These are phyloP conservation scores for Poeciliopsis gracilis DNA, from an alignment of 2,797 vertebrate species.

Conservation along the genomic window DNA sequence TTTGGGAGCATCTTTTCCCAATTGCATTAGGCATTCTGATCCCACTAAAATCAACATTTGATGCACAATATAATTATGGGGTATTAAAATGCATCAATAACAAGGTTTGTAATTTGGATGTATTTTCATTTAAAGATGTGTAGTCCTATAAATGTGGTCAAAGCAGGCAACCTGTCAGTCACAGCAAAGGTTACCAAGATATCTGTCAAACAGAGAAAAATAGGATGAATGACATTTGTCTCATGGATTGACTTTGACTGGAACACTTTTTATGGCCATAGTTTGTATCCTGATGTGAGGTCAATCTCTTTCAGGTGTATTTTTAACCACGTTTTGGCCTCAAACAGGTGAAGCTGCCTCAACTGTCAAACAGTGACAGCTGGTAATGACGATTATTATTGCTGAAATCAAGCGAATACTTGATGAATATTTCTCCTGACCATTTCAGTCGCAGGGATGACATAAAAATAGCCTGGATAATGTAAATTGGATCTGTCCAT, in stretches of 20 bases:
- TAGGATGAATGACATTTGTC: constrained; percentile 4
- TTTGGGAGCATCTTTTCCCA: not conserved
- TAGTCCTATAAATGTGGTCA: not conserved
- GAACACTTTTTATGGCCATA: constrained; percentile 10
- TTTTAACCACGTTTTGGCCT: constrained; percentile 13
- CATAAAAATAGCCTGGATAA: constrained; percentile 17
- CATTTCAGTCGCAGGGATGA: constrained; percentile 6
- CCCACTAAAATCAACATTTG: not conserved
- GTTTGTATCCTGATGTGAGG: constrained; percentile 16
- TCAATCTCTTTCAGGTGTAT: constrained; percentile 10
- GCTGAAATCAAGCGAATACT: not conserved
- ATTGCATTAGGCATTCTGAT: not conserved
- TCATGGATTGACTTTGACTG: constrained; percentile 27
- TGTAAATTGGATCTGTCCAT: constrained; percentile 22
- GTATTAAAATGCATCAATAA: too few species aligned
- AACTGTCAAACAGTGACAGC: constrained; percentile 13
- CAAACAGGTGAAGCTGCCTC: not conserved
- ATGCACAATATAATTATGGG: not conserved
- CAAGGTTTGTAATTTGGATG: not conserved
- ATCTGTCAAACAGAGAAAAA: constrained; percentile 12
- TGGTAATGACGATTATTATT: constrained; percentile 2
- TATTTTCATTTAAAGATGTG: not conserved
- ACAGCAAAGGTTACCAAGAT: not conserved
- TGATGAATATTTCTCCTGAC: constrained; percentile 14
- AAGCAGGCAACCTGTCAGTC: not conserved